Conservation (phyloP, 2,888 invertebrate genomes). For the Isoperla grammatica region DNA sequence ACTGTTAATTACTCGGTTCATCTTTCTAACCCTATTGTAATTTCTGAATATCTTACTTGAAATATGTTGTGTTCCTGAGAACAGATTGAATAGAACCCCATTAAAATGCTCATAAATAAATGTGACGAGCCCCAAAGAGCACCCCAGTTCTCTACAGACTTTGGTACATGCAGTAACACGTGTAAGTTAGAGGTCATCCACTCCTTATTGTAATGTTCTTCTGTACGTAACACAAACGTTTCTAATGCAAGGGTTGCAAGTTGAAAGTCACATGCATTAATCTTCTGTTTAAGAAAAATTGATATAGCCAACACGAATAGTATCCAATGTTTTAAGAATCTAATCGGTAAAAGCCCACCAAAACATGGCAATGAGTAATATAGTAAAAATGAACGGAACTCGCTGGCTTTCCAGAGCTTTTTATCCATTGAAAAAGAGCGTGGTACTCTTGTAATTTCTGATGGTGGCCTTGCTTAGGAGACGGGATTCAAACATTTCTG, state of each 20-base stretch:
- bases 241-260: not conserved
- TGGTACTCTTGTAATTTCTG: conserved; percentile 3
- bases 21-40: not conserved
- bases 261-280: not conserved
- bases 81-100: conserved; percentile 2
- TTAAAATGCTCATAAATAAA: conserved; percentile 7
- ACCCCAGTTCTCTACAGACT: not conserved
- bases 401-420: conserved; percentile 9
- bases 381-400: conserved; percentile 7
- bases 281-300: not conserved
- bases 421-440: not conserved
- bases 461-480: conserved; percentile 2
- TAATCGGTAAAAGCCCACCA: conserved; percentile 3
- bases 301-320: not conserved
- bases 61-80: not conserved
- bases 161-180: not conserved
- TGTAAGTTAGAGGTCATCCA: conserved; percentile 3
- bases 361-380: conserved; percentile 10
- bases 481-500: not conserved
- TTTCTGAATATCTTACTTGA: not conserved
- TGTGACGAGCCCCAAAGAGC: conserved; percentile 2
- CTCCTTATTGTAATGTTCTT: not conserved
- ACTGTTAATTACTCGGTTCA: not conserved
- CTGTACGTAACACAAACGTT: not conserved
- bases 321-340: conserved; percentile 10